These are phyloP conservation scores for Athalia circularis DNA, from an alignment of 2,888 invertebrate species.

Conservation along the genomic window DNA sequence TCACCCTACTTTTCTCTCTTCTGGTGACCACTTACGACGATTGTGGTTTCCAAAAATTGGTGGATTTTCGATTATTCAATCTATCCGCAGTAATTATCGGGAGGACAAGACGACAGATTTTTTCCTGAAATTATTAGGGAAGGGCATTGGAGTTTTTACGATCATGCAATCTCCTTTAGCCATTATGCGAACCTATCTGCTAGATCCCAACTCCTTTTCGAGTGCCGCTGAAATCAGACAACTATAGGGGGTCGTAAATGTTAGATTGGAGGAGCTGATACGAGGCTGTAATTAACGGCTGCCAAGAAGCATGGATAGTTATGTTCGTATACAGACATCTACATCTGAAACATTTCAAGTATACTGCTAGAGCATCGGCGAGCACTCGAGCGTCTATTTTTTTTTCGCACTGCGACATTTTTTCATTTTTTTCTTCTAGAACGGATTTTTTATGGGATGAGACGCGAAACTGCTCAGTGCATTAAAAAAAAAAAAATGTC, in stretches of 20 bases:
- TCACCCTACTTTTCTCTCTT: neutral
- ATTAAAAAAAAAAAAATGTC: neutral
- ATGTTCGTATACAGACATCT: neutral
- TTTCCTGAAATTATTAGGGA: neutral
- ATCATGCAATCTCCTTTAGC: neutral
- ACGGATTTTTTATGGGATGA: no score
- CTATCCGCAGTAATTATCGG: neutral
- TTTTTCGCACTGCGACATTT: no score
- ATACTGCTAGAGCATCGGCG: no score
- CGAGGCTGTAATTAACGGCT: conserved; percentile 37
- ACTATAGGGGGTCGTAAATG: conserved; percentile 8
- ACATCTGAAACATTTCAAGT: neutral
- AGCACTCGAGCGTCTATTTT: no score
- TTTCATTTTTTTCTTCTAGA: no score
- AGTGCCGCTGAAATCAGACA: neutral
- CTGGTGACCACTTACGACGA: neutral
- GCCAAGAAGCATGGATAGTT: conserved; percentile 4
- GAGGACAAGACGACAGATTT: neutral
- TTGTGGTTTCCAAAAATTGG: neutral
- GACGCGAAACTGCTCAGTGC: neutral
- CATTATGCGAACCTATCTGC: conserved; percentile 2
- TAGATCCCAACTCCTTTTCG: neutral
- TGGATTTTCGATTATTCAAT: neutral
- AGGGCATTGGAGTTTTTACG: neutral
- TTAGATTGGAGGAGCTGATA: conserved; percentile 33